Evolutionary conservation across 2,797 vertebrate genomes (phyloP), one percentile per base, ranked within the genome.

Genomic region (Urophycis tenuis): DNA sequence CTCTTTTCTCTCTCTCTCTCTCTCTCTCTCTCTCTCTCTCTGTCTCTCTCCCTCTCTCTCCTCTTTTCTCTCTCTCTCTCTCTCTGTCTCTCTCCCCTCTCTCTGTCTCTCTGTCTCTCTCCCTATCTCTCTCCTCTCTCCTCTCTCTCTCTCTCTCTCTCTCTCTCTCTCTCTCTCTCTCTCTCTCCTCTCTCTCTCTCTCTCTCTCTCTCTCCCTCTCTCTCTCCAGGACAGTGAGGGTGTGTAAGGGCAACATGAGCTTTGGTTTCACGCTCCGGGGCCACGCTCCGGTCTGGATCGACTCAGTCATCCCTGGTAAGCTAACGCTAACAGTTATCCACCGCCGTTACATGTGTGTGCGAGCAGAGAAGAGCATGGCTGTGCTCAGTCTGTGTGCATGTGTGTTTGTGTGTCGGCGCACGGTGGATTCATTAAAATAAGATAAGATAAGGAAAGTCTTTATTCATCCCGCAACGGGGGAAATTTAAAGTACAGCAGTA

Each of bases 201-300:
- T 53, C 17, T 53, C 45, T 53, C 25, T 67, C 15, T 33, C 14
- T 80, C 30, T 85, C 29, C 3, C 9, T 29, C n/a, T 67, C n/a
- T n/a, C 22, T 22, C 53, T n/a, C 22, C 83, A 99, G 97, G 92
- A 99, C 97, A 0, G 96, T 99, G 49, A 93, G 97, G 33, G 96
- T 99, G 35, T 98, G 98, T 88, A 99, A 98, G 85, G 97, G 97
- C 78, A 97, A 95, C 91, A 95, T 95, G 89, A 99, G 96, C 81
- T 99, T 98, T 71, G 97, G 97, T 71, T 99, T 99, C 86, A 99
- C 97, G 0, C 92, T 99, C 0, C 94, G 97, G 0, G 97, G 97
- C 39, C 97, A 99, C 64, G 96, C 96, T 67, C 97, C 97, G 0
- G 97, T 99, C 80, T 99, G 97, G 97, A 98, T 99, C 0, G 97